phyloP scores from a whole-genome alignment of 1,140 invertebrate genomes.

The Drosophila willistoni region DNA sequence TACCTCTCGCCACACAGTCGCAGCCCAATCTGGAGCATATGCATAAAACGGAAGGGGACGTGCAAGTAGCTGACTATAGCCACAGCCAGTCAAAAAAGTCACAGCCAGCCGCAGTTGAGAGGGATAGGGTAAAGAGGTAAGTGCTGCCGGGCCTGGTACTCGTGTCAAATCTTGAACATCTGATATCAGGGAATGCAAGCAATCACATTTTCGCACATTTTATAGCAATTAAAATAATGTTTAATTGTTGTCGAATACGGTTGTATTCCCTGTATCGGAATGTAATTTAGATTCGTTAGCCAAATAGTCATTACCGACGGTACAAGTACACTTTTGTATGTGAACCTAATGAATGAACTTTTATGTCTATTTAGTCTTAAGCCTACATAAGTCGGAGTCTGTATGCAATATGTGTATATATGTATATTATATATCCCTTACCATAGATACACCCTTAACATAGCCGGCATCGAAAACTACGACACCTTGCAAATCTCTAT shows the following conservation, averaged over 20 bases:
- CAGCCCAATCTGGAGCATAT: slow-evolving; percentile 73
- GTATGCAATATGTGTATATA: slow-evolving; percentile 19
- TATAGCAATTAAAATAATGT: no score
- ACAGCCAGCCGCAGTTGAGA: slow-evolving; percentile 23
- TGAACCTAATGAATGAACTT: neutral
- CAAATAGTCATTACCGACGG: neutral
- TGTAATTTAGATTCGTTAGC: neutral
- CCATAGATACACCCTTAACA: slow-evolving; percentile 86
- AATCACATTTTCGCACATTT: no score
- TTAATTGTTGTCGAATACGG: neutral
- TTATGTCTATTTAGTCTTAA: neutral
- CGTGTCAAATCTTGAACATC: neutral
- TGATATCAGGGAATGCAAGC: neutral
- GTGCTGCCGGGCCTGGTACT: slow-evolving; percentile 24
- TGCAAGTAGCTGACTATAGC: slow-evolving; percentile 3
- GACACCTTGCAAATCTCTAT: slow-evolving; percentile 87
- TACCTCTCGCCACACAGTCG: slow-evolving; percentile 70
- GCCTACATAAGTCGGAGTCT: neutral
- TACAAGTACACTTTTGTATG: neutral
- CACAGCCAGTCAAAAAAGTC: slow-evolving; percentile 12
- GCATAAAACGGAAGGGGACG: slow-evolving; percentile 51
- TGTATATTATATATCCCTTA: slow-evolving; percentile 25
- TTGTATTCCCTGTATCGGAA: neutral
- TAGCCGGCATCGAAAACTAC: slow-evolving; percentile 88
- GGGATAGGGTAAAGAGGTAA: slow-evolving; percentile 59